Evolutionary conservation across 92 coral and sea anemone species (phyloP), one percentile per base, ranked within the genome.

Genomic region (Pocillopora grandis): DNA sequence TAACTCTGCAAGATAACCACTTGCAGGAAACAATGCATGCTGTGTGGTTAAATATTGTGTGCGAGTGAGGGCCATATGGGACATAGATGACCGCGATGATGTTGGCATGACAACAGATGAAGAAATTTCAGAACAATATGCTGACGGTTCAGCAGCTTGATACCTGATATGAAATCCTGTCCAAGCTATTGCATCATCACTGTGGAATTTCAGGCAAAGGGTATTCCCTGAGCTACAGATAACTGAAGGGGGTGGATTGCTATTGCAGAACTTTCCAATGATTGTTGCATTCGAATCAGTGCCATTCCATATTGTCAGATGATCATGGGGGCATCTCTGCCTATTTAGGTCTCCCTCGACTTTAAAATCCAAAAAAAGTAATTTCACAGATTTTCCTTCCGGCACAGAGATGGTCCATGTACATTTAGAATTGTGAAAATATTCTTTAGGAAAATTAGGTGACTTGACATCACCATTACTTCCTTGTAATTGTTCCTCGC

Each of bases 381-480:
- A 85, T 84, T 66, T 81, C 27, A 94, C 80, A 36, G 84, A 86
- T 72, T 96, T 94, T 6, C 90, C 97, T 75, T 82, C 79, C 5
- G 86, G 91, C 6, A 89, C 94, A 79, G 85, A 87, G 0, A 96
- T 78, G 9, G 90, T 83, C 99, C 99, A 96, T 1, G 80, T 87
- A 75, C 98, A 96, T 52, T 88, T 91, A 10, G 90, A 91, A 52
- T 92, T 89, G 80, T 94, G 98, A 20, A 91, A 90, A 77, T 92
- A 96, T 17, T 88, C 88, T 9, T 84, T 82, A 3, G 93, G 95
- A 60, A 73, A 92, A 65, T 92, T 89, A 16, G 95, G 91, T 14
- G 94, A 82, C 55, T 42, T 84, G 33, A 94, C 49, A 56, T 87
- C 87, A 1, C 92, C 95, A 58, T 70, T 21, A 5, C 80, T 84